A percentile compares a stretch with the other conserved stretches of the same genome.
Evolutionary conservation across 2,113 vertebrate species (phyloP).

Genomic region (Zapornia atra): DNA sequence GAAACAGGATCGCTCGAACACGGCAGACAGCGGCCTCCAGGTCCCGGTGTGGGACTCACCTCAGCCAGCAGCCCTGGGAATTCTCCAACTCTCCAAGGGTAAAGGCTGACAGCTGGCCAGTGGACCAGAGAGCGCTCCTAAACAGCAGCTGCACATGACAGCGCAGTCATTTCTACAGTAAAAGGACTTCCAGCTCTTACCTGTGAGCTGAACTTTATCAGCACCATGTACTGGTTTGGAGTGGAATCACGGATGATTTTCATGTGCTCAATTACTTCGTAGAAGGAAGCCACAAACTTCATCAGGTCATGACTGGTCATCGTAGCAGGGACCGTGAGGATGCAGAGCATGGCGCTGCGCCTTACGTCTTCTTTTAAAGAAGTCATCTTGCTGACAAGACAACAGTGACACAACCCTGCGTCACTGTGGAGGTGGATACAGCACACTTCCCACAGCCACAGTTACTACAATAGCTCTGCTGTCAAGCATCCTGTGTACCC

Average conservation of each 20-base stretch:
- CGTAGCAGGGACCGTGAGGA: conserved; percentile 93
- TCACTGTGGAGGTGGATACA: neutral
- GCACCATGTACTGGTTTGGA: conserved; percentile 98
- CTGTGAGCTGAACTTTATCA: conserved; percentile 94
- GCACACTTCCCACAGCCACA: neutral
- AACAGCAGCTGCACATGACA: rapidly evolving
- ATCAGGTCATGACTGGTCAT: conserved; percentile 99
- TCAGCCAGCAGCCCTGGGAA: neutral
- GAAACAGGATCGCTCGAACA: neutral
- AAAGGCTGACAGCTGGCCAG: neutral
- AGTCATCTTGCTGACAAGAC: conserved; percentile 92
- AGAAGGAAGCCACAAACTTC: conserved; percentile 97
- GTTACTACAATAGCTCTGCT: neutral
- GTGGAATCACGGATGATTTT: conserved; percentile 98
- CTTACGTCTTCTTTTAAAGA: conserved; percentile 89
- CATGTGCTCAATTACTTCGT: conserved; percentile 98
- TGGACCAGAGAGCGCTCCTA: neutral
- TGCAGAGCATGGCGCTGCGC: conserved; percentile 96
- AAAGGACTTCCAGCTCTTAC: conserved; percentile 69
- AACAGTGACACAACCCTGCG: conserved; percentile 27
- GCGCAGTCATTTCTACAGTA: neutral
- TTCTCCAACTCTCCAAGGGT: rapidly evolving
- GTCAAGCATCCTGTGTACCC: rapidly evolving
- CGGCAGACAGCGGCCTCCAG: neutral
- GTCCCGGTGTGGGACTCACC: neutral